Evolutionary conservation across 1,140 invertebrate genomes (phyloP).

Genomic region (Nymphalis io): DNA sequence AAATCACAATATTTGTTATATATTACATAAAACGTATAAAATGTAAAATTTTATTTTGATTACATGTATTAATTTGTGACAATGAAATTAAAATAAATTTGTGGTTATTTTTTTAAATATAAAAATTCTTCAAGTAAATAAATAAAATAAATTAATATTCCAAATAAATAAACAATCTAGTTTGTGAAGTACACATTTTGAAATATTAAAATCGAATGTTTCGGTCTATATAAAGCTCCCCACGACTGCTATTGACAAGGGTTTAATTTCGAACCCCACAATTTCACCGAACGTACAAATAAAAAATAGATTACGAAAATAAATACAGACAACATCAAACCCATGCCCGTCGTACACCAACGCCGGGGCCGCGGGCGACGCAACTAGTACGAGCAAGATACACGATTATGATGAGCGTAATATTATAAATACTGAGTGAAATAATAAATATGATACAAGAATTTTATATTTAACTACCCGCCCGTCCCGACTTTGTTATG

Average conservation of each 20-base stretch:
- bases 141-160: too few species aligned
- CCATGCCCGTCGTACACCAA: background rate
- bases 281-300: background rate
- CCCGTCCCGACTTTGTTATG: too few species aligned
- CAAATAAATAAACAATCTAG: too few species aligned
- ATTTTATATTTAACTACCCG: background rate
- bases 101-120: too few species aligned
- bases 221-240: background rate
- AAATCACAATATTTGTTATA: too few species aligned
- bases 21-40: too few species aligned
- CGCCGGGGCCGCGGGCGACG: conserved; percentile 10
- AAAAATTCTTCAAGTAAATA: too few species aligned
- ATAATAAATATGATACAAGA: conserved; percentile 2
- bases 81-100: too few species aligned
- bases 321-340: background rate
- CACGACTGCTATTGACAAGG: conserved; percentile 3
- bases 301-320: conserved; percentile 7
- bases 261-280: conserved; percentile 4
- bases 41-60: too few species aligned
- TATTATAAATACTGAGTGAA: background rate
- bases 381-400: conserved; percentile 10
- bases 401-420: conserved; percentile 12
- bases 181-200: too few species aligned
- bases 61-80: too few species aligned
- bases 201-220: too few species aligned